Conservation (phyloP, 2,113 vertebrate species). For the Epinephelus fuscoguttatus region DNA sequence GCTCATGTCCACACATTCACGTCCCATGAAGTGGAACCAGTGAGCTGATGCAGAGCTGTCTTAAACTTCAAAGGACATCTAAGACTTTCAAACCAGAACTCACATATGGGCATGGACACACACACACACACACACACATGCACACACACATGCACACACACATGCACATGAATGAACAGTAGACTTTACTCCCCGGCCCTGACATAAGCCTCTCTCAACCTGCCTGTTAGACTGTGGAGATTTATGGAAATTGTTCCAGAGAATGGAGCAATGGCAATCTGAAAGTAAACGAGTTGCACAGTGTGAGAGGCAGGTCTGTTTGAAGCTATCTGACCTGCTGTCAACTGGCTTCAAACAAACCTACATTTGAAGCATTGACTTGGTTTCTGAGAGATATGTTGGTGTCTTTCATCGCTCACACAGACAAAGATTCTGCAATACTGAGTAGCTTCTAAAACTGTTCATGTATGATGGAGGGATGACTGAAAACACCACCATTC, state of each 20-base stretch:
- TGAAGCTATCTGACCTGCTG: conserved; percentile 34
- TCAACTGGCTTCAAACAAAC: conserved; percentile 16
- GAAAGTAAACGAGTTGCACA: conserved; percentile 20
- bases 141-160: conserved; percentile 15
- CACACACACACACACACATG: conserved; percentile 18
- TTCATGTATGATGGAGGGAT: neutral
- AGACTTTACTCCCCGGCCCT: conserved; percentile 14
- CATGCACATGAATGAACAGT: conserved; percentile 43
- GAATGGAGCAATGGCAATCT: conserved; percentile 10
- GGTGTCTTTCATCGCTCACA: neutral
- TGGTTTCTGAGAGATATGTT: neutral
- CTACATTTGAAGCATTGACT: neutral
- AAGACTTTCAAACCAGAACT: conserved; percentile 33
- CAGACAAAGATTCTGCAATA: neutral
- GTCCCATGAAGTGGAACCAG: conserved; percentile 67
- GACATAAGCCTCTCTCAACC: conserved; percentile 14
- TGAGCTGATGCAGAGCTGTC: conserved; percentile 57
- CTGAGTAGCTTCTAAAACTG: neutral
- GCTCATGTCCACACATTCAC: conserved; percentile 56
- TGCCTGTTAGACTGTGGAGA: conserved; percentile 37
- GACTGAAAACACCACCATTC: neutral
- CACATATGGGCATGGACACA: conserved; percentile 7
- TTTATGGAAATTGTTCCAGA: conserved; percentile 45
- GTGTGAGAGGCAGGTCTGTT: conserved; percentile 28
- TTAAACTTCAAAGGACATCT: conserved; percentile 61